Evolutionary conservation across 2,888 invertebrate genomes (phyloP), one percentile per base, ranked within the genome.

Genomic region (Torymus aiolomorphi): DNA sequence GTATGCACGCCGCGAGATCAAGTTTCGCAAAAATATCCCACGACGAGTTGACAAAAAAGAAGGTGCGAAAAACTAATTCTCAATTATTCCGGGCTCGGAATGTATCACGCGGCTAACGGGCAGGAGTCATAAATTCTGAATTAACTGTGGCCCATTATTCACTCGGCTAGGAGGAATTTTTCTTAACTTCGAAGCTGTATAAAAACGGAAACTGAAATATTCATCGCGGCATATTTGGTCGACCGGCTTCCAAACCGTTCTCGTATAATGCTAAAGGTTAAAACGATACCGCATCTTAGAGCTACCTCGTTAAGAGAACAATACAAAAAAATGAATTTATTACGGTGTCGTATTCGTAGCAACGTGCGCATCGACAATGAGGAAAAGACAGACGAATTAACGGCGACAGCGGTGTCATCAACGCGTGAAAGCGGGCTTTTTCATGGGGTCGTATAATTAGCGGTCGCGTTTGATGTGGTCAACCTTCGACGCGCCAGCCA

Each of bases 381-480:
- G 65, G 77, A 70, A 70, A 57, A 12, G 18, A 57, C n/a, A 61
- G 65, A 74, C 18, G 75, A 75, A 61, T 75, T 74, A 31, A 61
- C 67, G 61, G 59, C 59, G 18, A 13, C 20, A 8, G 24, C 65
- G 57, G 54, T 62, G 74, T n/a, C 61, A 67, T 51, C 51, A 51
- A 20, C 54, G 73, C 31, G 51, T 18, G 75, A 31, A 54, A 24
- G 24, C 20, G 57, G n/a, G 59, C 56, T 78, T 78, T 78, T 73
- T 73, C 72, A 72, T 54, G 52, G 24, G 72, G 54, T 42, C 67
- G 63, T 75, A 79, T 63, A 79, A 79, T 79, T 79, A 79, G 79
- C 74, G 79, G 79, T 69, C 14, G 59, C 16, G 56, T 78, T 63
- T 78, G 78, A 74, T 78, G 70, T 78, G 78, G 78, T 69, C 24